Conservation (phyloP, 2,888 invertebrate species). For the Bombylius major region DNA sequence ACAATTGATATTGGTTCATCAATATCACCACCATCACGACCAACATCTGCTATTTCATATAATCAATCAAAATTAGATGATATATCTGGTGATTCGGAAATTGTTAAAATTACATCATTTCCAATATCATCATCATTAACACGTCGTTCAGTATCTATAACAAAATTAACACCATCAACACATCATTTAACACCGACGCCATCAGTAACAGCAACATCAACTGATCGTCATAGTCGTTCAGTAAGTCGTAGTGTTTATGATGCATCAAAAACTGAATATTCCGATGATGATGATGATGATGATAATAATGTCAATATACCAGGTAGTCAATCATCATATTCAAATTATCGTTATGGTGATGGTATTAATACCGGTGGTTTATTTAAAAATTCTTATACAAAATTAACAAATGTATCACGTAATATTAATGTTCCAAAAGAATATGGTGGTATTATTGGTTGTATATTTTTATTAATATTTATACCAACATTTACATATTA, state of each 20-base stretch:
- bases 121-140: conserved; percentile 22
- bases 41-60: background rate
- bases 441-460: conserved; percentile 29
- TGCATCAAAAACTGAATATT: conserved; percentile 29
- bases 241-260: conserved; percentile 26
- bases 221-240: conserved; percentile 22
- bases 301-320: conserved; percentile 11
- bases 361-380: background rate
- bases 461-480: conserved; percentile 20
- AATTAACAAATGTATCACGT: background rate
- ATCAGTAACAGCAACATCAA: conserved; percentile 16
- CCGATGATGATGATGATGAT: conserved; percentile 21
- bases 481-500: conserved; percentile 25
- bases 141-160: conserved; percentile 28
- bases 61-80: background rate
- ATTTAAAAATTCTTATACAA: background rate
- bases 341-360: background rate
- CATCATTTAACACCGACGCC: conserved; percentile 18
- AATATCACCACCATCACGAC: conserved; percentile 3
- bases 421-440: conserved; percentile 15
- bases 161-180: conserved; percentile 14
- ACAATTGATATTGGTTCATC: conserved; percentile 24
- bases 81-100: conserved; percentile 5
- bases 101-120: conserved; percentile 17
- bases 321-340: background rate